Evolutionary conservation across 2,888 invertebrate species (phyloP).

Genomic region (Metallyticus violacea): DNA sequence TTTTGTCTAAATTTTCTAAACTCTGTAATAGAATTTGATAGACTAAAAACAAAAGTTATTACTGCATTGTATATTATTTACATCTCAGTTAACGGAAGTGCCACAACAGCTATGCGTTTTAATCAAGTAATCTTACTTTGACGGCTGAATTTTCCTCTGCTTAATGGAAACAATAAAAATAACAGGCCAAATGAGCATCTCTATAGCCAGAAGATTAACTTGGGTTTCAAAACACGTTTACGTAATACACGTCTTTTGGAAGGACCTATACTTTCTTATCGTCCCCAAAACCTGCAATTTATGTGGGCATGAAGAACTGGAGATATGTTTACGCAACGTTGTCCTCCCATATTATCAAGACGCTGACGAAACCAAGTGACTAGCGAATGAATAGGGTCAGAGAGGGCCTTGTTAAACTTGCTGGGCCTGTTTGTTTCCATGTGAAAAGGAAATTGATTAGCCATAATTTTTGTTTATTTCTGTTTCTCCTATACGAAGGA

Average conservation of each 20-base stretch:
- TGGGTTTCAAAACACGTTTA: neutral
- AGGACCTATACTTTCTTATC: neutral
- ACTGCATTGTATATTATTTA: too few relatives aligned
- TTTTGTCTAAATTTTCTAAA: too few relatives aligned
- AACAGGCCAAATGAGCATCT: neutral
- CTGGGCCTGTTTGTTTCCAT: neutral
- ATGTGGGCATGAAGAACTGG: neutral
- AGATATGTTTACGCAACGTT: neutral
- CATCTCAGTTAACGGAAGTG: too few relatives aligned
- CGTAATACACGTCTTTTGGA: too few relatives aligned
- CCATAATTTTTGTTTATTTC: neutral
- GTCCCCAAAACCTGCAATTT: neutral
- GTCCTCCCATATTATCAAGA: neutral
- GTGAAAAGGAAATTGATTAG: conserved; percentile 2
- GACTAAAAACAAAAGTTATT: too few relatives aligned
- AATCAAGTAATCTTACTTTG: too few relatives aligned
- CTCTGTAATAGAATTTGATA: too few relatives aligned
- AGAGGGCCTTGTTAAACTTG: neutral
- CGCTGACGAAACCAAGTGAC: neutral
- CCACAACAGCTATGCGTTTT: too few relatives aligned
- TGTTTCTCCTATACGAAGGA: neutral
- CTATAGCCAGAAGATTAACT: neutral
- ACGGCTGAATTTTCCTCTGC: neutral
- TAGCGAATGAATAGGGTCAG: neutral
- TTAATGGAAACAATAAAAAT: neutral